These are phyloP conservation scores for Ectemnius lituratus DNA, from an alignment of 2,888 invertebrate species.

Conservation along the genomic window DNA sequence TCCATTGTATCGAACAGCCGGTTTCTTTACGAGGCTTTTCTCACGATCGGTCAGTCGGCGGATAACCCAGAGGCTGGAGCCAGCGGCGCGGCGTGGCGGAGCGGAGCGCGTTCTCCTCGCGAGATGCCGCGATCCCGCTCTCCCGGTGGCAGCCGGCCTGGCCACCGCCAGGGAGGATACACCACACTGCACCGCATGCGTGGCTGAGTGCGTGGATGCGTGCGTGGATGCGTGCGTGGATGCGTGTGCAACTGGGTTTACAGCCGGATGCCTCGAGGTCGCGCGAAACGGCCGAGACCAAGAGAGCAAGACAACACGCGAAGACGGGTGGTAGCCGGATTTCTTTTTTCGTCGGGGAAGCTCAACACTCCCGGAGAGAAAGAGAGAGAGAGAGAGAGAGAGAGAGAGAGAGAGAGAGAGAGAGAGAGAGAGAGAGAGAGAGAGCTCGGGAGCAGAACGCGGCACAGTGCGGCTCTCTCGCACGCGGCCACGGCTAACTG, in stretches of 20 bases:
- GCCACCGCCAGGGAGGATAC: neutral
- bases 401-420: too few relatives aligned
- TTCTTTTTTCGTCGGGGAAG: conserved; percentile 58
- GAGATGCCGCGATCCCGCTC: too few relatives aligned
- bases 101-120: conserved; percentile 1
- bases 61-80: conserved; percentile 45
- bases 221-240: conserved; percentile 11
- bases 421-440: too few relatives aligned
- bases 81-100: neutral
- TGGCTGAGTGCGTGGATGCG: conserved; percentile 18
- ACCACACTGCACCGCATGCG: neutral
- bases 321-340: conserved; percentile 56
- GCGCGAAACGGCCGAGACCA: conserved; percentile 26
- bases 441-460: too few relatives aligned
- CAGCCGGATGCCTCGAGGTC: conserved; percentile 59
- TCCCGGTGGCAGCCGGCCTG: neutral
- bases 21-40: conserved; percentile 50
- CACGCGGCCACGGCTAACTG: conserved; percentile 75
- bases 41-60: conserved; percentile 54
- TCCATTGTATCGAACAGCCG: conserved; percentile 51
- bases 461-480: conserved; percentile 38
- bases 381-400: too few relatives aligned
- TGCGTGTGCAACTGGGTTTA: conserved; percentile 60
- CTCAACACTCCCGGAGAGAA: neutral
- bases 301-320: conserved; percentile 27